Evolutionary conservation across 2,888 invertebrate species (phyloP), one percentile per base, ranked within the genome.

Genomic region (Orthonevra nobilis): DNA sequence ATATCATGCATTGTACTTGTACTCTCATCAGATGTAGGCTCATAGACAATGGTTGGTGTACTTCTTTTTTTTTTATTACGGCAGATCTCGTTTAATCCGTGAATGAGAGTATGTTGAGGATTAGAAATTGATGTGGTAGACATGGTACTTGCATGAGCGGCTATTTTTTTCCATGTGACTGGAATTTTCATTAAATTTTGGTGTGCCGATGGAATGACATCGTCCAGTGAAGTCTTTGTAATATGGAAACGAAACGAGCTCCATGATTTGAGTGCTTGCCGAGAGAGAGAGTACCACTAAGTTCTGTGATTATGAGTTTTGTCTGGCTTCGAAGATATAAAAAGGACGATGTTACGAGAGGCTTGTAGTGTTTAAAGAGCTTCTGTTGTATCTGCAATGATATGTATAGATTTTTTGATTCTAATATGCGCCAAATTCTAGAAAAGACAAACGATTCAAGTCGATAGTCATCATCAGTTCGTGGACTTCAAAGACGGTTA

Each of bases 101-200:
- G 64, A 70, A 77, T 52, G 70, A 64, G 70, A 70, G 70, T 52
- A 70, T 54, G 58, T 64, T 46, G 48, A 66, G 77, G 70, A 77
- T 77, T 77, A 70, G 70, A 26, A 77, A 54, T 54, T 54, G 70
- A 70, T 60, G 70, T 63, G 52, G 70, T 52, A 77, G 77, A 77
- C 64, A 66, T 77, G 70, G 70, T 44, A 63, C 70, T 77, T 58
- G 63, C 28, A 60, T 64, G 70, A 73, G 52, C 66, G 52, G 58
- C 17, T 66, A 60, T 66, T 23, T 14, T 32, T 14, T 60, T 70
- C 15, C 44, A 52, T 70, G 28, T 44, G 52, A 61, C 52, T 70
- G 19, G 50, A 15, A 28, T 30, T 52, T 54, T 70, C 70, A 70
- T 70, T 61, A 61, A 38, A 30, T 63, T 60, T 26, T 26, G 12